Percentiles rank a stretch among this genome's conserved stretches.
Evolutionary conservation across 2,113 vertebrate species (phyloP).

Genomic region (Chaetops frenatus): DNA sequence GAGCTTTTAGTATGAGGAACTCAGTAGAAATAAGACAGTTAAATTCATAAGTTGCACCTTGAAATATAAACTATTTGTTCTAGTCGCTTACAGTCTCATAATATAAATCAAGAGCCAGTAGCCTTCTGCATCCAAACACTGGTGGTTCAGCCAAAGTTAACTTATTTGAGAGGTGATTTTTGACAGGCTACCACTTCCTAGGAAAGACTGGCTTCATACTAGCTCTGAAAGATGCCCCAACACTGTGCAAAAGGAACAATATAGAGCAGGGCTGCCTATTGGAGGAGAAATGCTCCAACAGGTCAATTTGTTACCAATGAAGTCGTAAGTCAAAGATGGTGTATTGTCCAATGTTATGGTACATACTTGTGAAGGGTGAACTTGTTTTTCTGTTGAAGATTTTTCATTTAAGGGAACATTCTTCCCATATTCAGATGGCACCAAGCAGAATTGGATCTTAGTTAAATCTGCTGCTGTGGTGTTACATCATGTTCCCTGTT

Average conservation of each 20-base stretch:
- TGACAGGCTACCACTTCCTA: not conserved
- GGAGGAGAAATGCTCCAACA: not conserved
- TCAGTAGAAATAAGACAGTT: not conserved
- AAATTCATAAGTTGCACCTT: not conserved
- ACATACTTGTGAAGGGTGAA: not conserved
- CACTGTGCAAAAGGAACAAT: not conserved
- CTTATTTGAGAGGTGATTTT: not conserved
- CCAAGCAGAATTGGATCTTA: not conserved
- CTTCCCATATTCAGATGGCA: slow-evolving; percentile 7
- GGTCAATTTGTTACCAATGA: not conserved
- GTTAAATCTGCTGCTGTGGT: not conserved
- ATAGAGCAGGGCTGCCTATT: not conserved
- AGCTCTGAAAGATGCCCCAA: not conserved
- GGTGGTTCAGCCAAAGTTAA: not conserved
- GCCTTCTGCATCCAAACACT: not conserved
- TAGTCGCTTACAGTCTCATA: not conserved
- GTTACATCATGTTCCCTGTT: slow-evolving; percentile 20
- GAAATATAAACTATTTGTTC: not conserved
- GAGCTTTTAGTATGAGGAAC: not conserved
- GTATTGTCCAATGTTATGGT: not conserved
- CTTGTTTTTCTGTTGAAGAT: not conserved
- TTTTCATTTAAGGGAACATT: slow-evolving; percentile 13
- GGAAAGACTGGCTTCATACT: not conserved
- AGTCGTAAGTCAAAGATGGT: not conserved
- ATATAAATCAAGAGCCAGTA: not conserved